These are phyloP conservation scores for Eristalinus sepulchralis DNA, from an alignment of 2,888 invertebrate species.

Conservation along the genomic window DNA sequence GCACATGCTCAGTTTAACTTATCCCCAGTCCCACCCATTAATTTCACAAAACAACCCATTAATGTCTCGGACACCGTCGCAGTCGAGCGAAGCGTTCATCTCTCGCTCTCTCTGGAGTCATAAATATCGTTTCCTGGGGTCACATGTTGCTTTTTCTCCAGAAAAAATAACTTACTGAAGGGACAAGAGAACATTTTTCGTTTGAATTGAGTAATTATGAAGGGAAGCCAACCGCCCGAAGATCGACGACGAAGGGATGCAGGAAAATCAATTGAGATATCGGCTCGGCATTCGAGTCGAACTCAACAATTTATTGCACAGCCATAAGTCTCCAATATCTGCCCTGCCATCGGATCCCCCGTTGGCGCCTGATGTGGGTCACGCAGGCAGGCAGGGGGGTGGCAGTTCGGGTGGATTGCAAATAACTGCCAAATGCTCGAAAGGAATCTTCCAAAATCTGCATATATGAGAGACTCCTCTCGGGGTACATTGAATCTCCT, in stretches of 20 bases:
- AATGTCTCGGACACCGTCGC: constrained; percentile 28
- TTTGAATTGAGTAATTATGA: constrained; percentile 27
- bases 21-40: constrained; percentile 3
- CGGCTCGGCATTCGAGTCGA: constrained; percentile 1
- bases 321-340: constrained; percentile 11
- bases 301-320: constrained; percentile 36
- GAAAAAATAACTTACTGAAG: not conserved
- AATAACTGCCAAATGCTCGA: constrained; percentile 22
- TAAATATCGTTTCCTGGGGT: constrained; percentile 32
- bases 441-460: constrained; percentile 27
- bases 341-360: not conserved
- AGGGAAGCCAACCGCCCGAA: not conserved
- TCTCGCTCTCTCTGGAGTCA: not conserved
- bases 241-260: not conserved
- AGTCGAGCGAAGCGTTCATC: not conserved
- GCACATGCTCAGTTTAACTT: not conserved
- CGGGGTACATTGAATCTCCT: not conserved
- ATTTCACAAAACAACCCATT: constrained; percentile 24
- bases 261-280: constrained; percentile 28
- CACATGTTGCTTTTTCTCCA: constrained; percentile 34
- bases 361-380: not conserved
- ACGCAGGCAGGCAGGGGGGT: no score
- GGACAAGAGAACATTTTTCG: not conserved
- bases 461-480: constrained; percentile 17
- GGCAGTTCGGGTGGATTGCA: no score